Conservation (phyloP, 2,113 vertebrate species). For the Columba livia region DNA sequence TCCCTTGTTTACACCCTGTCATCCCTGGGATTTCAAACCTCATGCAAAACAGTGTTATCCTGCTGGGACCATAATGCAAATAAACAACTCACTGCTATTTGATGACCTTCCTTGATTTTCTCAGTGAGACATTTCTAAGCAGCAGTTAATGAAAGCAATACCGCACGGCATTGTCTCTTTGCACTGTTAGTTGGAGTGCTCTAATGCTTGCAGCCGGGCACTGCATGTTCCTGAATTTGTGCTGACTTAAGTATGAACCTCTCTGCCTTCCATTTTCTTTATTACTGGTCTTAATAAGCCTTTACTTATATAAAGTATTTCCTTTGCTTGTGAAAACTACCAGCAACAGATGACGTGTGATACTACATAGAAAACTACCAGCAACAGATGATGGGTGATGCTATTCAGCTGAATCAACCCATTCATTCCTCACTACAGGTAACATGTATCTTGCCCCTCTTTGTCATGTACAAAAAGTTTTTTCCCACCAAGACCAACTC, state of each 20-base stretch:
- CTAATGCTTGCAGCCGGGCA: not conserved
- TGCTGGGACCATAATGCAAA: not conserved
- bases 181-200: not conserved
- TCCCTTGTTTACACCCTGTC: not conserved
- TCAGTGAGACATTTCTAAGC: not conserved
- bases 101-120: not conserved
- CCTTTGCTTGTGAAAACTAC: not conserved
- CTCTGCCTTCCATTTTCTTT: not conserved
- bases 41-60: not conserved
- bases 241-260: not conserved
- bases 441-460: not conserved
- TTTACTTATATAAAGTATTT: not conserved
- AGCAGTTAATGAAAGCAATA: not conserved
- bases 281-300: not conserved
- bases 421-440: not conserved
- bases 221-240: not conserved
- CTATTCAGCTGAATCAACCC: not conserved
- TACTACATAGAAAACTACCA: not conserved
- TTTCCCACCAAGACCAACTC: not conserved
- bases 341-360: not conserved
- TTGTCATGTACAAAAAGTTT: not conserved
- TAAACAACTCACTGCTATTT: conserved; percentile 6
- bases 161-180: not conserved
- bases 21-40: not conserved
- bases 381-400: not conserved